Evolutionary conservation across 2,888 invertebrate genomes (phyloP).

Genomic region (Drosophila buzzatii): DNA sequence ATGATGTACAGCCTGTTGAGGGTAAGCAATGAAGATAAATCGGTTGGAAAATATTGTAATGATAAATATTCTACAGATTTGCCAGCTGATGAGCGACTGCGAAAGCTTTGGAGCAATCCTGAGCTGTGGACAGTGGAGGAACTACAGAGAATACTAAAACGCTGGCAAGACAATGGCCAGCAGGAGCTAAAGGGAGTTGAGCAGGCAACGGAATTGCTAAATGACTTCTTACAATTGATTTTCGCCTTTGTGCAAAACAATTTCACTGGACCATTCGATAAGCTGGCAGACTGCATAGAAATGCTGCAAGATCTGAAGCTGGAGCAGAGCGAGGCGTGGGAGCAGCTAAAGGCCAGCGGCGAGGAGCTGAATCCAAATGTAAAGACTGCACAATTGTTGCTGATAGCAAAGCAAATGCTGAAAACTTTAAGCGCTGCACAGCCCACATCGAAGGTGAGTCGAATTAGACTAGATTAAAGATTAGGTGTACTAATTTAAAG

Average conservation of each 20-base stretch:
- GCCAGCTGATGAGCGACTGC: slow-evolving; percentile 52
- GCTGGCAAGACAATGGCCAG: slow-evolving; percentile 50
- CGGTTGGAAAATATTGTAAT: neutral
- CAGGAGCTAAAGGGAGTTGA: slow-evolving; percentile 10
- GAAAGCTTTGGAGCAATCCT: slow-evolving; percentile 66
- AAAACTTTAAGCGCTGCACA: slow-evolving; percentile 76
- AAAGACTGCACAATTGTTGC: slow-evolving; percentile 86
- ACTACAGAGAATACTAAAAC: slow-evolving; percentile 56
- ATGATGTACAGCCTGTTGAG: slow-evolving; percentile 60
- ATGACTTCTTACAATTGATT: slow-evolving; percentile 88
- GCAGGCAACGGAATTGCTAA: slow-evolving; percentile 36
- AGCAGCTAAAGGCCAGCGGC: slow-evolving; percentile 85
- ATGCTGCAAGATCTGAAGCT: slow-evolving; percentile 42
- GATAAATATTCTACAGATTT: slow-evolving; percentile 56
- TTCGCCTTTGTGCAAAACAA: slow-evolving; percentile 92
- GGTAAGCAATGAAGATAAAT: slow-evolving; percentile 37
- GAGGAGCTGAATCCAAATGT: slow-evolving; percentile 90
- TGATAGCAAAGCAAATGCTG: slow-evolving; percentile 85
- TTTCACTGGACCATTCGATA: slow-evolving; percentile 90
- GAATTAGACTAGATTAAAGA: neutral
- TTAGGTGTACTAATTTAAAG: neutral
- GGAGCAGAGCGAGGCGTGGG: slow-evolving; percentile 47
- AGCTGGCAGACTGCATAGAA: slow-evolving; percentile 48
- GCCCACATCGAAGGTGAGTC: slow-evolving; percentile 74
- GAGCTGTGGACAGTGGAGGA: slow-evolving; percentile 70